Evolutionary conservation across 2,888 invertebrate species (phyloP).

Genomic region (Pterobdella sp.): DNA sequence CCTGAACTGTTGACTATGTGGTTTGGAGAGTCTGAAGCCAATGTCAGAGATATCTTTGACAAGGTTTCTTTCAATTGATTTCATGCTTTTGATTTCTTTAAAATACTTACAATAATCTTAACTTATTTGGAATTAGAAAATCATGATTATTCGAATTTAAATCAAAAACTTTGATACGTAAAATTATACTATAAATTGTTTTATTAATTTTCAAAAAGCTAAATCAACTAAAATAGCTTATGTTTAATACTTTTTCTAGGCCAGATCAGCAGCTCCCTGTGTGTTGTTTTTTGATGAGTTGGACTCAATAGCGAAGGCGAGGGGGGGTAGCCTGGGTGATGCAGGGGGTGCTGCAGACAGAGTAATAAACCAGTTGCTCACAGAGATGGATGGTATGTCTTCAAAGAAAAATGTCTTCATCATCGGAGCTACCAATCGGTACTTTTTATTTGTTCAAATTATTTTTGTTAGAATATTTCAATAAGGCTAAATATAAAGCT

Average conservation of each 20-base stretch:
- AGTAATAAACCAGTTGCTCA: conserved; percentile 97
- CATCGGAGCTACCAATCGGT: conserved; percentile 85
- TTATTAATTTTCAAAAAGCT: no score
- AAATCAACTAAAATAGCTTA: neutral
- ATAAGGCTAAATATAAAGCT: no score
- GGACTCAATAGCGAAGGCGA: conserved; percentile 97
- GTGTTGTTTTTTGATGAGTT: conserved; percentile 98
- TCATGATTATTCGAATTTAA: neutral
- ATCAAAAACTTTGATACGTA: no score
- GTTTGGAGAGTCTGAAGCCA: conserved; percentile 99
- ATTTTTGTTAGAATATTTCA: no score
- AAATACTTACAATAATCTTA: no score
- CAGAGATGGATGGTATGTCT: conserved; percentile 99
- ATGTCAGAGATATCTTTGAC: conserved; percentile 97
- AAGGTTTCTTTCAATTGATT: no score
- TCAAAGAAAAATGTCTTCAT: conserved; percentile 99
- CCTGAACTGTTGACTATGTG: conserved; percentile 96
- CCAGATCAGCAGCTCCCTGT: conserved; percentile 95
- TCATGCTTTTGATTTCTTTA: no score
- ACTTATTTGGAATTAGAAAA: neutral
- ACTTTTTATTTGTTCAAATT: no score
- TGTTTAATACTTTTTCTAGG: conserved; percentile 55
- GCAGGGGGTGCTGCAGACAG: conserved; percentile 97
- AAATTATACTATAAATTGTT: no score
- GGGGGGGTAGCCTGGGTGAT: conserved; percentile 93